Conservation (phyloP, 2,113 vertebrate genomes). For the Nematolebias whitei region DNA sequence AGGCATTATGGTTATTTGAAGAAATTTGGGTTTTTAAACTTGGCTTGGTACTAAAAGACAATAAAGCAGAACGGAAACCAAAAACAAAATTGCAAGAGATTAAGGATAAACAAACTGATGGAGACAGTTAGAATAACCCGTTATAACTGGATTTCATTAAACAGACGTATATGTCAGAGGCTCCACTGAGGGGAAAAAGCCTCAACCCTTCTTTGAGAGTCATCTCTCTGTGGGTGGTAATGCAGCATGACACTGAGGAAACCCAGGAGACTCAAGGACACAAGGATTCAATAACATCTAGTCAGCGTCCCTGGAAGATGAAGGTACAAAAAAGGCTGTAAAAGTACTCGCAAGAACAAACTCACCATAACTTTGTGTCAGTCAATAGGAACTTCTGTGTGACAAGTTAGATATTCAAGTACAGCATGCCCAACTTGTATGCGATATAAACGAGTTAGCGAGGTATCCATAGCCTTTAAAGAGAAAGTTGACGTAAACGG, state of each 20-base stretch:
- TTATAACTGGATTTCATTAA: slow-evolving; percentile 49
- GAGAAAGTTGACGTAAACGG: not conserved
- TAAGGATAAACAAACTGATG: slow-evolving; percentile 55
- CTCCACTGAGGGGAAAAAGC: slow-evolving; percentile 34
- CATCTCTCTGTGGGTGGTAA: slow-evolving; percentile 44
- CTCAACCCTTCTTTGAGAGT: slow-evolving; percentile 52
- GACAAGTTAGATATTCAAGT: not conserved
- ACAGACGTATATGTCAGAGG: slow-evolving; percentile 34
- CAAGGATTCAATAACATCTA: slow-evolving; percentile 48
- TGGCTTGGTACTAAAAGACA: not conserved
- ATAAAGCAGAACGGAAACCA: not conserved
- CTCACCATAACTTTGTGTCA: not conserved
- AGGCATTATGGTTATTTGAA: slow-evolving; percentile 4
- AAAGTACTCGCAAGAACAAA: slow-evolving; percentile 14
- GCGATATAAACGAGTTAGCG: not conserved
- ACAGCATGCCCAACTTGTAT: not conserved
- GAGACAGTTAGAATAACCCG: slow-evolving; percentile 44
- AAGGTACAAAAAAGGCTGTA: slow-evolving; percentile 23
- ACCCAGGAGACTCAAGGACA: slow-evolving; percentile 52
- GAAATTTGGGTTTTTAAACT: not conserved
- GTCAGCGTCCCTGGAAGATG: slow-evolving; percentile 22
- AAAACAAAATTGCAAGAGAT: slow-evolving; percentile 25
- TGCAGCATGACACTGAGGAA: slow-evolving; percentile 45
- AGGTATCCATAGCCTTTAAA: not conserved
- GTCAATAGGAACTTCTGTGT: too few relatives aligned